Evolutionary conservation across 2,888 invertebrate genomes (phyloP), one percentile per base, ranked within the genome.

Genomic region (Masnerella sp.): DNA sequence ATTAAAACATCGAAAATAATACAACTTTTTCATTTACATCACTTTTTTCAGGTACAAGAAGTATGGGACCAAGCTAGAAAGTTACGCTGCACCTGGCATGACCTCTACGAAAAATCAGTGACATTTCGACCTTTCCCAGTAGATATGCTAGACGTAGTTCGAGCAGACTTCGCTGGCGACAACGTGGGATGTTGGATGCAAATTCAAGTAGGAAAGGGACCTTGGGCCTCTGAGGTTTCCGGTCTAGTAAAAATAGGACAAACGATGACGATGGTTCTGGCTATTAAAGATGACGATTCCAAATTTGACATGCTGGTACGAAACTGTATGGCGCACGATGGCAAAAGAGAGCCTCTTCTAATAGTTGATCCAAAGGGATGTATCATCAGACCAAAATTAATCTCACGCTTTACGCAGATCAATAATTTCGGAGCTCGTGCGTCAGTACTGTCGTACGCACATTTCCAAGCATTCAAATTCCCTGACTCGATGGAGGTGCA

Each of bases 151-250:
- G 96, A 97, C 86, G 96, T 97, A 2, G 96, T 97, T n/a, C 89
- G 96, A 54, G 96, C 97, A 2, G 96, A 97, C 82, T 97, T 97
- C 79, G 96, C 96, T 65, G 97, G 97, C 0, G 97, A 97, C 82
- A 97, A 97, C 83, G 96, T 97, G 1, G 96, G 96, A 12, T 97
- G 97, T 88, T 97, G 97, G 97, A 97, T 97, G 97, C 96, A 97
- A 85, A 97, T 97, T 78, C 97, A 97, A 89, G 96, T 96, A 2
- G 96, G 96, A 34, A 96, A 96, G 85, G 96, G 96, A 15, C 97
- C 97, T 0, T 97, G 97, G 96, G 96, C 97, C 7, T 96, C 96
- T 0, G 97, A 97, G 88, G 97, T 97, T 0, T 96, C 96, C 0
- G 97, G 97, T 0, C 89, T 97, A 47, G 97, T 97, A 0, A 97